These are phyloP conservation scores for Amphipyra berbera DNA, from an alignment of 2,888 invertebrate species.

Conservation along the genomic window DNA sequence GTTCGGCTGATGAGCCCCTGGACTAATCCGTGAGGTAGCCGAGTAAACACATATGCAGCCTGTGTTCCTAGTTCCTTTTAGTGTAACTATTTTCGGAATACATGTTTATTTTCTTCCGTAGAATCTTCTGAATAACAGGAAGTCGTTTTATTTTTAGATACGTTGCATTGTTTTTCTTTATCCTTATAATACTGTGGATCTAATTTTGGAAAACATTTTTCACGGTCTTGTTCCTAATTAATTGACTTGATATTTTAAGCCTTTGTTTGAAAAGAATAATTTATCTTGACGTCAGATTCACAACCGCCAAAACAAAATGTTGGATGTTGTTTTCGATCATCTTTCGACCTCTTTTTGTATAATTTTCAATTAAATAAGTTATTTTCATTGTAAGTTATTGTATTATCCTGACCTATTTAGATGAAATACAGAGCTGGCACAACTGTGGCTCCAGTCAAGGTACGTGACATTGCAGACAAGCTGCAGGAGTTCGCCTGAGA, in stretches of 20 bases:
- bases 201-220: conserved; percentile 23
- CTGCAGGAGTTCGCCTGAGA: conserved; percentile 10
- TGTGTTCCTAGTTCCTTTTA: conserved; percentile 41
- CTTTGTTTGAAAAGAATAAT: conserved; percentile 46
- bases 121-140: conserved; percentile 1
- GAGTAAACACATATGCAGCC: conserved; percentile 55
- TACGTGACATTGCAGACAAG: conserved; percentile 38
- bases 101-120: conserved; percentile 7
- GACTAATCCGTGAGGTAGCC: conserved; percentile 66
- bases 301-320: conserved; percentile 35
- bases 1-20: conserved; percentile 78
- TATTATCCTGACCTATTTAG: conserved; percentile 24
- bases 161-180: background rate
- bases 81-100: conserved; percentile 22
- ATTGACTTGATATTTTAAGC: conserved; percentile 40
- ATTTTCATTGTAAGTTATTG: too few relatives aligned
- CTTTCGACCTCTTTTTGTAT: conserved; percentile 8
- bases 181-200: background rate
- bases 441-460: conserved; percentile 14
- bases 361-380: background rate
- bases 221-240: conserved; percentile 10
- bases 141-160: background rate
- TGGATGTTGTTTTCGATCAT: conserved; percentile 30
- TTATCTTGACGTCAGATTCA: conserved; percentile 43
- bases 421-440: conserved; percentile 8